Conservation (phyloP, 2,888 invertebrate species). For the Himalopsyche tibetana region DNA sequence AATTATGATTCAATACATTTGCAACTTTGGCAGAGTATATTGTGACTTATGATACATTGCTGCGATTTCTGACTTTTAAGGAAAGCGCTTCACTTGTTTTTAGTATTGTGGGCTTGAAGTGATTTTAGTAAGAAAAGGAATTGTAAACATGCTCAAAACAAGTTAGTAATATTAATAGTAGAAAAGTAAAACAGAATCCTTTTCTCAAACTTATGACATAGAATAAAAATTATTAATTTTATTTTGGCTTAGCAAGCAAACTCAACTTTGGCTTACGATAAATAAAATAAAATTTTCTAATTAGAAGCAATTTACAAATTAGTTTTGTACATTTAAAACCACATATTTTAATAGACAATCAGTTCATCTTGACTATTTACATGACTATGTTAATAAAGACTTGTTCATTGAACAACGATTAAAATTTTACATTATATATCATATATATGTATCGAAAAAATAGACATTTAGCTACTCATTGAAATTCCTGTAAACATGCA, state of each 20-base stretch:
- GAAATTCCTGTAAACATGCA: conserved; percentile 46
- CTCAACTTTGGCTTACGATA: neutral
- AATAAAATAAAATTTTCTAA: neutral
- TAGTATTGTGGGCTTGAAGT: too few species aligned
- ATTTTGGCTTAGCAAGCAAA: conserved; percentile 12
- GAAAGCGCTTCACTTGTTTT: too few species aligned
- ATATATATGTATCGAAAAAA: conserved; percentile 60
- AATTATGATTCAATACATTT: too few species aligned
- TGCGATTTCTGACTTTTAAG: too few species aligned
- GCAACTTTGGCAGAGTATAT: too few species aligned
- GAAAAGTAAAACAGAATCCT: too few species aligned
- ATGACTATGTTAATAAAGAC: conserved; percentile 23
- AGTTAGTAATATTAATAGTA: too few species aligned
- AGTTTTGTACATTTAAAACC: conserved; percentile 54
- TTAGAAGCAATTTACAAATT: conserved; percentile 28
- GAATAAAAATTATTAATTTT: too few species aligned
- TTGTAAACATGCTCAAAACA: too few species aligned
- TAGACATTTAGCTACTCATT: conserved; percentile 62
- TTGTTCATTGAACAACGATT: conserved; percentile 33
- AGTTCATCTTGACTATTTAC: conserved; percentile 61
- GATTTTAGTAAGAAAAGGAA: too few species aligned
- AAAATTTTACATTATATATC: neutral
- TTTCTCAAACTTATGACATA: too few species aligned
- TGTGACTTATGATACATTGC: too few species aligned
- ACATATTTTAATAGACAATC: conserved; percentile 60